These are phyloP conservation scores for Diorhabda sublineata DNA, from an alignment of 1,140 invertebrate genomes.

Conservation along the genomic window DNA sequence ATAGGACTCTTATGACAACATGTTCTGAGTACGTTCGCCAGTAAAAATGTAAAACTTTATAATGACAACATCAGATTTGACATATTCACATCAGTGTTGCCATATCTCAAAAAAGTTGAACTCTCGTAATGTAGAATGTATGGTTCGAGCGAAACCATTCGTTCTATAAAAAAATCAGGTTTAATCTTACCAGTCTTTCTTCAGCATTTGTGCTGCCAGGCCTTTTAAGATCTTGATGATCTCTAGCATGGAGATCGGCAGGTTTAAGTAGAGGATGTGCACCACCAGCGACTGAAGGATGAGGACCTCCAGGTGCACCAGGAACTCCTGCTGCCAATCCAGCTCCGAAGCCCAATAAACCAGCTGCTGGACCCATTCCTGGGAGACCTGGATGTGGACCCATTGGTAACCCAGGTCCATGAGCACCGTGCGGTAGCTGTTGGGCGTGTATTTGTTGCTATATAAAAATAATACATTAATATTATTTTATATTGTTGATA, in stretches of 20 bases:
- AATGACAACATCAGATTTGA: too few relatives aligned
- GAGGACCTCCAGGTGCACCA: constrained; percentile 47
- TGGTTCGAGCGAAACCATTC: too few relatives aligned
- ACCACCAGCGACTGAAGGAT: constrained; percentile 49
- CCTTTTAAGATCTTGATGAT: constrained; percentile 42
- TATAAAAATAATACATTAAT: constrained; percentile 22
- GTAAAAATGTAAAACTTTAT: neutral
- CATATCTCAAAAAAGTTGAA: neutral
- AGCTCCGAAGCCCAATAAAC: constrained; percentile 47
- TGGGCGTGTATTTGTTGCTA: constrained; percentile 87
- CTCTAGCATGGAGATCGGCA: constrained; percentile 59
- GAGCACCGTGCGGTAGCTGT: constrained; percentile 73
- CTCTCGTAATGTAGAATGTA: neutral
- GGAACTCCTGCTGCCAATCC: constrained; percentile 49
- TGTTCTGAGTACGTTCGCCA: neutral
- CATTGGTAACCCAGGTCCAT: constrained; percentile 60
- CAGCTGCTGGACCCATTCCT: constrained; percentile 46
- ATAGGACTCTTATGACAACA: too few relatives aligned
- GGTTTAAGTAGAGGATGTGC: constrained; percentile 57
- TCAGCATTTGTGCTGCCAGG: constrained; percentile 44
- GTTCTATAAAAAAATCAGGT: constrained; percentile 22
- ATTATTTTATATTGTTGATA: neutral
- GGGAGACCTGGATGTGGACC: constrained; percentile 68
- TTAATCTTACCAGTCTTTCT: constrained; percentile 45
- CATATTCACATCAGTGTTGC: too few relatives aligned